phyloP scores from a whole-genome alignment of 1,140 invertebrate species.

The Penaeus chinensis region DNA sequence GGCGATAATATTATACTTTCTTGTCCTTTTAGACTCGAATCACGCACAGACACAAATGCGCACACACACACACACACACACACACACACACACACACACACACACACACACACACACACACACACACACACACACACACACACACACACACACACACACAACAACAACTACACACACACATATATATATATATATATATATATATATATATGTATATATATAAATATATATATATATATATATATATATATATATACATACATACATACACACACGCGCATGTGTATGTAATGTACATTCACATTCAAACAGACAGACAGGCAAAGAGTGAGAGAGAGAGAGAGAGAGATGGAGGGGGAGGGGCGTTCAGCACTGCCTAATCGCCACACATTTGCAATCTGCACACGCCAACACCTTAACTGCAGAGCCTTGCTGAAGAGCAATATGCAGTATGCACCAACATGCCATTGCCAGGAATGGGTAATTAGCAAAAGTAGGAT shows the following conservation, averaged over 20 bases:
- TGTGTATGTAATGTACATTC: neutral
- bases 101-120: slow-evolving; percentile 1
- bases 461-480: too few species aligned
- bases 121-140: neutral
- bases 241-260: neutral
- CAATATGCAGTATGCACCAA: too few species aligned
- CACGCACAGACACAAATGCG: neutral
- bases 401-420: too few species aligned
- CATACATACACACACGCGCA: neutral
- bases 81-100: slow-evolving; percentile 9
- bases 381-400: too few species aligned
- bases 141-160: slow-evolving; percentile 4
- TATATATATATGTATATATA: neutral
- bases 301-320: too few species aligned
- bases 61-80: slow-evolving; percentile 9
- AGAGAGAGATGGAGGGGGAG: too few species aligned
- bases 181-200: neutral
- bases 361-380: too few species aligned
- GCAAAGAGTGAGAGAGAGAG: too few species aligned
- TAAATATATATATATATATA: neutral
- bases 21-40: too few species aligned
- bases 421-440: too few species aligned
- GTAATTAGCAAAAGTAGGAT: too few species aligned
- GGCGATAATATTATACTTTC: too few species aligned
- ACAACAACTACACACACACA: neutral